These are phyloP conservation scores for Anoplopoma fimbria DNA, from an alignment of 2,113 vertebrate species.

Conservation along the genomic window DNA sequence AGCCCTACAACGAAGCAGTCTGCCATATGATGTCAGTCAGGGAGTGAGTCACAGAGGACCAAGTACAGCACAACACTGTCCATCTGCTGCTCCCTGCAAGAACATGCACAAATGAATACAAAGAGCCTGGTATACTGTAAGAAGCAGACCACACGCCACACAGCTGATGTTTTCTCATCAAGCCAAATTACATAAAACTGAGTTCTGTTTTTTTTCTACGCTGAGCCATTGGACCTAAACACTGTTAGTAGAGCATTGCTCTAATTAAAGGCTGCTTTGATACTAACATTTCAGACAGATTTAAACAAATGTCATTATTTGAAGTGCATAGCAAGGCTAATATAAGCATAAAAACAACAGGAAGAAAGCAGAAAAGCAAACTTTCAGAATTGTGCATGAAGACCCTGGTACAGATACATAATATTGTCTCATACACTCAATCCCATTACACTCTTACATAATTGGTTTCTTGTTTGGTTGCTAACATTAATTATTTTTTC, in stretches of 20 bases:
- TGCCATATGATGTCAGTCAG: constrained; percentile 67
- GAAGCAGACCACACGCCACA: neutral
- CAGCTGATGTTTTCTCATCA: neutral
- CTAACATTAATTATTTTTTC: neutral
- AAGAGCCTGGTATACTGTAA: neutral
- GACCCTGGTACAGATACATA: neutral
- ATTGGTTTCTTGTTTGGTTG: neutral
- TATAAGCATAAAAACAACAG: neutral
- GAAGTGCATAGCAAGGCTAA: neutral
- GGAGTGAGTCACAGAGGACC: constrained; percentile 62
- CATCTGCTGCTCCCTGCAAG: constrained; percentile 49
- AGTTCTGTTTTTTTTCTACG: neutral
- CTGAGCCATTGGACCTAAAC: neutral
- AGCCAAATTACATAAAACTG: neutral
- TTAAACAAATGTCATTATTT: neutral
- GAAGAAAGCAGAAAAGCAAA: neutral
- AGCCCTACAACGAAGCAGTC: constrained; percentile 47
- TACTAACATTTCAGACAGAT: neutral
- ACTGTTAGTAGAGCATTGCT: neutral
- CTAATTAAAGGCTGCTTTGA: constrained; percentile 6
- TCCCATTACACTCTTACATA: neutral
- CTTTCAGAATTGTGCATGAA: neutral
- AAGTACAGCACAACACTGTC: constrained; percentile 38
- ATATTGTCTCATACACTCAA: neutral
- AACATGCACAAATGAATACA: neutral